Conservation (phyloP, 2,113 vertebrate genomes). For the Hippocampus guttulatus region DNA sequence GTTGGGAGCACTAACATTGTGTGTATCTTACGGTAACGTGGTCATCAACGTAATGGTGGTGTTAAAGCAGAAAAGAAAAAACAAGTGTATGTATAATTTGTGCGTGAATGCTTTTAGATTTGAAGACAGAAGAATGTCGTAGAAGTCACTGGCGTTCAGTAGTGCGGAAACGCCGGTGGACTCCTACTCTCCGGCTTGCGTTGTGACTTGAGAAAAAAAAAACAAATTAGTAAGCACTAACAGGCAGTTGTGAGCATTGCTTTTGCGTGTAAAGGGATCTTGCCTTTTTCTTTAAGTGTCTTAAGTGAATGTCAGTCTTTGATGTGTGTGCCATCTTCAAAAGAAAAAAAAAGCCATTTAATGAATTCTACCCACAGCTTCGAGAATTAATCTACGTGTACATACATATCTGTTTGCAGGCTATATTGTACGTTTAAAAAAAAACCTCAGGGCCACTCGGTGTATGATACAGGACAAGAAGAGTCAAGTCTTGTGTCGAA, state of each 20-base stretch:
- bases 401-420: constrained; percentile 79
- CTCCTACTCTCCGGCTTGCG: constrained; percentile 58
- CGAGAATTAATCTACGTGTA: constrained; percentile 78
- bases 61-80: constrained; percentile 21
- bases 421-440: constrained; percentile 75
- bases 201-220: constrained; percentile 41
- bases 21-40: constrained; percentile 56
- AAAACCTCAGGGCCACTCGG: constrained; percentile 76
- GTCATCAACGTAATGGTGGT: constrained; percentile 67
- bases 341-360: constrained; percentile 76
- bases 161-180: constrained; percentile 69
- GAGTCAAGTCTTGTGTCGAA: constrained; percentile 57
- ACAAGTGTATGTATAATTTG: constrained; percentile 68
- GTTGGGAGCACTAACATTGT: constrained; percentile 65
- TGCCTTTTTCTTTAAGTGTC: constrained; percentile 63
- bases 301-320: constrained; percentile 72
- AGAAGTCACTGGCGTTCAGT: constrained; percentile 64
- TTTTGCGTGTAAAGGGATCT: constrained; percentile 65
- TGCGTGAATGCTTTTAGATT: constrained; percentile 70
- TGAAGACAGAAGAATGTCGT: constrained; percentile 79
- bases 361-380: constrained; percentile 78
- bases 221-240: constrained; percentile 64
- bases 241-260: constrained; percentile 67
- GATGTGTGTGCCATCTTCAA: constrained; percentile 72
- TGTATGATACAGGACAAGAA: constrained; percentile 71